Conservation (phyloP, 2,888 invertebrate species). For the Eretmocerus hayati region DNA sequence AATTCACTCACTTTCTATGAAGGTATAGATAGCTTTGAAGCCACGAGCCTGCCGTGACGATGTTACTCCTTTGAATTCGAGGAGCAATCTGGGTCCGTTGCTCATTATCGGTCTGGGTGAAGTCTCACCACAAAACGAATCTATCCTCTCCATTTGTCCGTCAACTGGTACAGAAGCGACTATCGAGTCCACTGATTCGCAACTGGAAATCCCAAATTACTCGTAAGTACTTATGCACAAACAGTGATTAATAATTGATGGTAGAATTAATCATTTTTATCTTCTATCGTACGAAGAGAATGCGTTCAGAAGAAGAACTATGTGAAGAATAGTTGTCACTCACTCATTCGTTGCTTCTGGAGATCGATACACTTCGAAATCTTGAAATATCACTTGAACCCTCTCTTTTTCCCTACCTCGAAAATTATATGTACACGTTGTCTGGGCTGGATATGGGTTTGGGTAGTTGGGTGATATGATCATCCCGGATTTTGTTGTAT, state of each 20-base stretch:
- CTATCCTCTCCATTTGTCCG: constrained; percentile 77
- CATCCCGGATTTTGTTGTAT: constrained; percentile 72
- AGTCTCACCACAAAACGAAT: constrained; percentile 77
- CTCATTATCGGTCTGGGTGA: constrained; percentile 87
- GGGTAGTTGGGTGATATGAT: constrained; percentile 81
- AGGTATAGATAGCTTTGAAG: constrained; percentile 81
- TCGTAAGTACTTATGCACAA: no score
- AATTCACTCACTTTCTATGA: constrained; percentile 79
- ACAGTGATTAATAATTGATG: no score
- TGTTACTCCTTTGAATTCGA: constrained; percentile 76
- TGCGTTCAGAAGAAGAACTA: no score
- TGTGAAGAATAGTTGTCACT: no score
- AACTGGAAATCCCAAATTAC: no score
- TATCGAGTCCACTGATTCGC: constrained; percentile 71
- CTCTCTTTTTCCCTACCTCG: constrained; percentile 78
- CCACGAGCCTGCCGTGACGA: constrained; percentile 76
- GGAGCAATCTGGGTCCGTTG: constrained; percentile 74
- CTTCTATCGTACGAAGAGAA: no score
- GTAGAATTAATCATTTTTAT: no score
- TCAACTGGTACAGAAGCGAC: constrained; percentile 76
- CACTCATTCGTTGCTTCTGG: constrained; percentile 59
- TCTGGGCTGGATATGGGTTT: constrained; percentile 70
- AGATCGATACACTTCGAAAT: constrained; percentile 71
- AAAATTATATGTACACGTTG: constrained; percentile 85
- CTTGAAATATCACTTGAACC: constrained; percentile 77